Base-by-base conservation (phyloP, 2,113 vertebrate genomes). In the Gobius niger region DNA sequence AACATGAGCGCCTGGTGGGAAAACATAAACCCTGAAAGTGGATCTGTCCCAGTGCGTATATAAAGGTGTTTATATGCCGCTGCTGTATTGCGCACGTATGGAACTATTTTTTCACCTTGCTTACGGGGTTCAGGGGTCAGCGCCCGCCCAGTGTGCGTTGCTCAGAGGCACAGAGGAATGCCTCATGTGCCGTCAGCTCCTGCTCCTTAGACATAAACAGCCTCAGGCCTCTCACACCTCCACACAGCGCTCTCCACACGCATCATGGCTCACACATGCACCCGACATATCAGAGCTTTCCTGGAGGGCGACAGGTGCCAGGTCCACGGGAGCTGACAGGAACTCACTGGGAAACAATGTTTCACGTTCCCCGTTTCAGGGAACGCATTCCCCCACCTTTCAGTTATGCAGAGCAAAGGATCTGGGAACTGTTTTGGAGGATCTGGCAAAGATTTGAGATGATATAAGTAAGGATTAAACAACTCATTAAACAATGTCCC, bases 241-340 rank as follows among this genome's bases (percentile, higher is more conserved):
- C 40, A 59, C 52, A 16, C 61, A 57, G 64, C 68, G 54, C 15
- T 72, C 46, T 70, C 42, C 47, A 34, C 59, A 67, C 74, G 63
- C 14, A n/a, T n/a, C n/a, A 16, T n/a, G n/a, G 15, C 50, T 51
- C 7, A n/a, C 8, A 14, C 47, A 5, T 12, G 7, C 11, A 10
- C 52, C 18, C 9, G 5, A 53, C 7, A 4, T 16, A 52, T 70
- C 46, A 18, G 4, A 0, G 62, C 50, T 69, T 74, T 80, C 59
- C 50, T 78, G 80, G 82, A 77, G 81, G 80, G 69, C 19, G 10
- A 54, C 68, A 70, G 74, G 75, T 68, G 82, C 59, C 60, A 18
- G 5, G 42, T 57, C 54, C 14, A 14, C 54, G 19, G 54, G 54
- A 57, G 24, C 24, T 54, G 10, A 2, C 16, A 7, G 2, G 2